A percentile compares a stretch with the other conserved stretches of the same genome.
Conservation (phyloP, 2,888 invertebrate genomes). For the Harpagoxenus sublaevis region DNA sequence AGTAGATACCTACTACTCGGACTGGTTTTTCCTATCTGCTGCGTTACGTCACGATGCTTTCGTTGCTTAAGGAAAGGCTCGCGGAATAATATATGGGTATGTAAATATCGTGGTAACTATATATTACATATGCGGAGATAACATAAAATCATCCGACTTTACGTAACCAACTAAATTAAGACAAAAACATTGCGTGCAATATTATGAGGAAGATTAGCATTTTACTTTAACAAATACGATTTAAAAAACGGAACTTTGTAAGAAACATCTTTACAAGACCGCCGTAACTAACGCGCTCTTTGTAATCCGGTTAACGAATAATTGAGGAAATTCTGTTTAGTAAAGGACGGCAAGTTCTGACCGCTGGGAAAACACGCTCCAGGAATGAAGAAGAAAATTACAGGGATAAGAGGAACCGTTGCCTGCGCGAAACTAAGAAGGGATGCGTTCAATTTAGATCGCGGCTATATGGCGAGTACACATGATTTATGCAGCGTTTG, state of each 20-base stretch:
- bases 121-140: neutral
- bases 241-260: slow-evolving; percentile 33
- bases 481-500: neutral
- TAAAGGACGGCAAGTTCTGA: slow-evolving; percentile 21
- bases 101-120: neutral
- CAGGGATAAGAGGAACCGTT: slow-evolving; percentile 32
- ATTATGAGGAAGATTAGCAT: slow-evolving; percentile 16
- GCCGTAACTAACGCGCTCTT: slow-evolving; percentile 18
- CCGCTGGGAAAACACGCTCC: slow-evolving; percentile 28
- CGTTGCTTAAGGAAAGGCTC: neutral
- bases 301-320: slow-evolving; percentile 52
- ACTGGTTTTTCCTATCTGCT: neutral
- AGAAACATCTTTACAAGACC: slow-evolving; percentile 12
- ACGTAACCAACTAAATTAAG: neutral
- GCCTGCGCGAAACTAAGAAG: neutral
- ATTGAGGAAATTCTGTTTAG: slow-evolving; percentile 47
- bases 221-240: slow-evolving; percentile 7
- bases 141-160: neutral
- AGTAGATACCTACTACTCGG: neutral
- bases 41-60: neutral
- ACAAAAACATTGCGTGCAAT: slow-evolving; percentile 5
- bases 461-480: neutral
- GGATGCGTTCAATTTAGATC: slow-evolving; percentile 12
- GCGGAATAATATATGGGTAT: neutral
- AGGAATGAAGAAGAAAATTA: slow-evolving; percentile 40